phyloP scores from a whole-genome alignment of 2,113 vertebrate species.

The Willisornis vidua region DNA sequence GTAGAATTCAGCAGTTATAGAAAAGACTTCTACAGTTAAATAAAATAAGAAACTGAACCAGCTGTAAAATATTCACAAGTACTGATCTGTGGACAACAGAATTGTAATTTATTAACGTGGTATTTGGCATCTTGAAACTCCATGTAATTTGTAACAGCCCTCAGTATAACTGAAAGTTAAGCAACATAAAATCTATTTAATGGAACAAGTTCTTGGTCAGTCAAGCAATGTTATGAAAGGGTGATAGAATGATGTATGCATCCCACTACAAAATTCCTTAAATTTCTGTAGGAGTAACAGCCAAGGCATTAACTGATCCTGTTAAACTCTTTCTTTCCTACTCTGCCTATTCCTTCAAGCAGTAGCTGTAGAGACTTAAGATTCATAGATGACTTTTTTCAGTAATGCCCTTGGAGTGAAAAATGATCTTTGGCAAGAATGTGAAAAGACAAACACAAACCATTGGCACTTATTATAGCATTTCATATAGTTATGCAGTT shows the following conservation, averaged over 20 bases:
- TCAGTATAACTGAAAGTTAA: background rate
- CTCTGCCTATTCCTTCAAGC: background rate
- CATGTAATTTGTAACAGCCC: background rate
- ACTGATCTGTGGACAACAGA: background rate
- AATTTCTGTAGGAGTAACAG: conserved; percentile 16
- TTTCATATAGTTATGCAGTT: conserved; percentile 2
- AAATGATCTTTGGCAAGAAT: conserved; percentile 40
- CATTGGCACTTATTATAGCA: conserved; percentile 11
- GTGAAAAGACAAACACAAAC: conserved; percentile 31
- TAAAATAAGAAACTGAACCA: background rate
- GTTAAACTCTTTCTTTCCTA: conserved; percentile 4
- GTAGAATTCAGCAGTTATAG: background rate
- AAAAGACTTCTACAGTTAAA: background rate
- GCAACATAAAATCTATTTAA: background rate
- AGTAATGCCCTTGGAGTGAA: conserved; percentile 43
- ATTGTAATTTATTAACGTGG: conserved; percentile 8
- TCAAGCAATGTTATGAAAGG: background rate
- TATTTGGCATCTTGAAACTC: background rate
- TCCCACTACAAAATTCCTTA: conserved; percentile 49
- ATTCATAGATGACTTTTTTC: conserved; percentile 37
- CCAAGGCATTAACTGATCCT: background rate
- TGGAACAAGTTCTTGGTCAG: background rate
- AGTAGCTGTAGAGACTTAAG: background rate
- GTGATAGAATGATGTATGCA: background rate
- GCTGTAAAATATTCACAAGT: background rate